Conservation (phyloP, 2,797 vertebrate species). For the Falco novaeseelandiae region DNA sequence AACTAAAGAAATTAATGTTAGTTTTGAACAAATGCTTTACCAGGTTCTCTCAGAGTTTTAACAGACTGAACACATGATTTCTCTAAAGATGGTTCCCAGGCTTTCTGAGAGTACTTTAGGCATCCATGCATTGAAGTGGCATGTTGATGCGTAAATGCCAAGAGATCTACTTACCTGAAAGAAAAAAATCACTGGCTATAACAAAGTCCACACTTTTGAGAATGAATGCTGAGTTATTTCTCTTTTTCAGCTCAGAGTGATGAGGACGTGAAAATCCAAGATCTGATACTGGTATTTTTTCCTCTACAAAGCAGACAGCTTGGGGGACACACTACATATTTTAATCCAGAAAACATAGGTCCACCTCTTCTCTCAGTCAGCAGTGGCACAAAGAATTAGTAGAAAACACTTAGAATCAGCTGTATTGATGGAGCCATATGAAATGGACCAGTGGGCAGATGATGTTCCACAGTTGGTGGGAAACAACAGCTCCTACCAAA, state of each 20-base stretch:
- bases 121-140: neutral
- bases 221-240: neutral
- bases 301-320: neutral
- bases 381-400: neutral
- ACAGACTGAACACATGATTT: neutral
- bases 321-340: neutral
- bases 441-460: neutral
- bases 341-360: neutral
- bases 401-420: neutral
- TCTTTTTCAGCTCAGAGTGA: fast-evolving
- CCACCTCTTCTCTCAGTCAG: neutral
- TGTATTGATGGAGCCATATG: neutral
- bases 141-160: neutral
- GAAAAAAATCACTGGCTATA: neutral
- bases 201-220: neutral
- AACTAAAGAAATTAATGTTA: neutral
- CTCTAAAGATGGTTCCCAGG: neutral
- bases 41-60: neutral
- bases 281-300: neutral
- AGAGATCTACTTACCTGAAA: neutral
- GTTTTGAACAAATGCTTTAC: neutral
- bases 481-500: neutral
- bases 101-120: neutral
- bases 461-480: neutral
- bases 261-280: neutral